Base-by-base conservation (phyloP, 2,888 invertebrate genomes). In the Diaphora mendica region DNA sequence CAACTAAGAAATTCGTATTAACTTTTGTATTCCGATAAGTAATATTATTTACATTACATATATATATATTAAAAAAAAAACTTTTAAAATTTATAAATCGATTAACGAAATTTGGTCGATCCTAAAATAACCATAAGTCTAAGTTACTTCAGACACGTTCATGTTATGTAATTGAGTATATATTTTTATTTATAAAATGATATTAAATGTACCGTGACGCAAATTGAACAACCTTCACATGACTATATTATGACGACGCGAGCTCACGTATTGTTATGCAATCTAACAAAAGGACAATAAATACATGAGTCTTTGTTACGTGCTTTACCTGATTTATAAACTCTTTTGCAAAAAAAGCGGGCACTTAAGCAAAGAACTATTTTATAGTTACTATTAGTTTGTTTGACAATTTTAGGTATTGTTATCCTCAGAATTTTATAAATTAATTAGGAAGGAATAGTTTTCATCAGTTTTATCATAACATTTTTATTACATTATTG, bases 231-330 rank as follows among this genome's bases (percentile, higher is more conserved):
- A 75, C 67, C 74, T 69, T 70, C 62, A 64, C 55, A 76, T 62
- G 64, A 65, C 30, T 20, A 68, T 66, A 64, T 35, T 69, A 67
- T 74, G 62, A 65, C 68, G 68, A 70, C 72, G 62, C 33, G 26
- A 59, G 70, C 67, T 39, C 65, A 75, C 74, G 73, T 75, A 75
- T 64, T 65, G 20, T 82, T 85, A 33, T 75, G 81, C 35, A 91
- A 85, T 80, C 26, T 76, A 72, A 82, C 84, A 84, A 83, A 79
- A 77, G 77, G 77, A 84, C 81, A 84, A 78, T 87, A 78, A 65
- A 86, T 74, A 69, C 77, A 73, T 72, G 70, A 75, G 51, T 66
- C 55, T 78, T 51, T 68, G 51, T 42, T 64, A 64, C 11, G 62
- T 68, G 48, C 20, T 55, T 62, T 48, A 70, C 62, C 17, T 74